Base-by-base conservation (phyloP, 2,797 vertebrate genomes). In the Rhinogobio ventralis region DNA sequence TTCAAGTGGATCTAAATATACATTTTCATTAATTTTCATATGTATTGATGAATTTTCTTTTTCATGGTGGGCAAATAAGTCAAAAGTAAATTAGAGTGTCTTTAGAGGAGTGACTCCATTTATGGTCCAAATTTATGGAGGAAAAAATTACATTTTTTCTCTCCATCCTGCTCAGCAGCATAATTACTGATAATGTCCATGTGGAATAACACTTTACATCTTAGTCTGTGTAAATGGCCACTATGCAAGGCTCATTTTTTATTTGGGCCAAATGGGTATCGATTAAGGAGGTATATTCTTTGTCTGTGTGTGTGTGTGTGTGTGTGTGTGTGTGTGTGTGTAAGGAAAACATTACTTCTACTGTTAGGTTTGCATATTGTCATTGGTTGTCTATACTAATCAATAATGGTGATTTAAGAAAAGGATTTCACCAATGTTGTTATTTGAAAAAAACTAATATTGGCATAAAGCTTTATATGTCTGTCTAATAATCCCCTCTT, bases 371-470 rank as follows among this genome's bases (percentile, higher is more conserved):
- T 57, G 30, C 49, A 14, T 60, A 71, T 60, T 72, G 7, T 6
- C 39, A 3, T 81, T 60, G 51, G 11, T 55, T 9, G 10, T 57
- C 49, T 28, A 55, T 30, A 71, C 7, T 46, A 72, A 55, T 45
- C 6, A 23, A 55, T n/a, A 81, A 45, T 71, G 28, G 36, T 57
- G n/a, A 71, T 42, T 55, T 45, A 25, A 13, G 67, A 57, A 45
- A 57, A 42, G 51, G 62, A 82, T 39, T 67, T n/a, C 9, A 42
- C 17, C n/a, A 67, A 20, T 76, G 45, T 64, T 62, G 55, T 82
- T 74, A 39, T 60, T 82, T 74, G 19, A 73, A n/a, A 20, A 82
- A 62, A 82, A 20, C 19, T 64, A 82, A 82, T 82, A 82, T 73
- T 73, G 69, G 28, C 28, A 36, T 74, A 64, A 46, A 46, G 42